These are phyloP conservation scores for Cosmorhoe ocellata DNA, from an alignment of 2,888 invertebrate genomes.

Conservation along the genomic window DNA sequence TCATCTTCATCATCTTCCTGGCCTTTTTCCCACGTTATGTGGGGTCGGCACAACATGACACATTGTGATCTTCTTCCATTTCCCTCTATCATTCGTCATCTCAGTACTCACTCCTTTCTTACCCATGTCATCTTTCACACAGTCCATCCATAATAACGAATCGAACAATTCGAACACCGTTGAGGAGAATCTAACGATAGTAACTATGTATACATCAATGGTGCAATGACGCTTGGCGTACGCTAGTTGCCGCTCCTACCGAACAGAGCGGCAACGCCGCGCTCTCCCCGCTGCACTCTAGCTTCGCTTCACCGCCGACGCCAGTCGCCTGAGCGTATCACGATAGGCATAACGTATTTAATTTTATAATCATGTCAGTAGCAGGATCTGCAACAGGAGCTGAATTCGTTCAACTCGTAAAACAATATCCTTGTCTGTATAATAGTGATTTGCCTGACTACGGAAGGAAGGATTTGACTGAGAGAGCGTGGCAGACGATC, in stretches of 20 bases:
- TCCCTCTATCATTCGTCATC: too few relatives aligned
- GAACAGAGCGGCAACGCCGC: constrained; percentile 22
- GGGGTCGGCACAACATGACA: too few relatives aligned
- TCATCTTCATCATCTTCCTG: too few relatives aligned
- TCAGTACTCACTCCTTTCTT: too few relatives aligned
- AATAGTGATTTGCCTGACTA: constrained; percentile 32
- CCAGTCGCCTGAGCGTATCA: constrained; percentile 12
- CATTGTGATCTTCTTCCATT: too few relatives aligned
- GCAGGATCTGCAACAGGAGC: not conserved
- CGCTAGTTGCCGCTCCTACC: constrained; percentile 18
- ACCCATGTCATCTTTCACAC: too few relatives aligned
- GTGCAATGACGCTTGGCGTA: constrained; percentile 13
- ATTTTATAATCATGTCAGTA: constrained; percentile 14
- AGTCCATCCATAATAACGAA: too few relatives aligned
- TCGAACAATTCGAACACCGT: too few relatives aligned
- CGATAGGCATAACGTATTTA: not conserved
- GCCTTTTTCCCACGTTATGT: too few relatives aligned
- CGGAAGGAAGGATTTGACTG: constrained; percentile 27
- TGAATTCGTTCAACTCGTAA: constrained; percentile 22
- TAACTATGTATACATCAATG: too few relatives aligned
- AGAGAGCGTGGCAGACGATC: constrained; percentile 27
- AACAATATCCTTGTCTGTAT: constrained; percentile 28
- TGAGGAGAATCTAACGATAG: too few relatives aligned
- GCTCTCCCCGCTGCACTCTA: constrained; percentile 17
- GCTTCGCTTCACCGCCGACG: constrained; percentile 14